Base-by-base conservation (phyloP, 2,888 invertebrate species). In the Perizoma affinitatum region DNA sequence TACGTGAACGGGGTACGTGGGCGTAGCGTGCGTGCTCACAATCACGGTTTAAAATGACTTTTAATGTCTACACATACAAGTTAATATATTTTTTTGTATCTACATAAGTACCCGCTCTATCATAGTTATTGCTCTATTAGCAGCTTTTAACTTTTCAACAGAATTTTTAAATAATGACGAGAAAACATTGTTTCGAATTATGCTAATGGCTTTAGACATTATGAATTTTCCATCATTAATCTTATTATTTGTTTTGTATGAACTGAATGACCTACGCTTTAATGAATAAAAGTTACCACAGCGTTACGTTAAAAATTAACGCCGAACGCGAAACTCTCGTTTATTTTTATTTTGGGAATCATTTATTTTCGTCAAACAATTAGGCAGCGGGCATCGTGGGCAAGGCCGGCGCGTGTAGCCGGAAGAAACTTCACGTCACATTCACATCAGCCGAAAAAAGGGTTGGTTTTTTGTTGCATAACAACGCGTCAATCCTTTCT, bases 291-390 rank as follows among this genome's bases (percentile, higher is more conserved):
- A 76, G 77, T 70, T 78, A 83, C 84, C 79, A 78, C 81, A 78
- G 79, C 74, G 78, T 84, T 65, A 86, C 80, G 82, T 83, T 82
- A 82, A 86, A 90, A 86, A 87, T 83, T 85, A 84, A 86, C 83
- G 81, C 81, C 80, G 81, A 88, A 88, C 86, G 87, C 83, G 82
- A 89, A 88, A 86, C 83, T 87, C 88, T 84, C 89, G 84, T 90
- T 88, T 87, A 87, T 87, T 88, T 88, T 86, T 88, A 88, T 90
- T 90, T 89, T 83, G 77, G 78, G 86, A 84, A 88, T 90, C 88
- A 91, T 90, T 91, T 91, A 88, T 91, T 91, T 88, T 88, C 88
- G 89, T 90, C 87, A 88, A 89, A 87, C 88, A 90, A 90, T 90
- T 90, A 90, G 86, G 86, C 79, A 76, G 82, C 72, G 81, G 80